phyloP scores from a whole-genome alignment of 1,140 invertebrate species.

The Saccostrea cuccullata region DNA sequence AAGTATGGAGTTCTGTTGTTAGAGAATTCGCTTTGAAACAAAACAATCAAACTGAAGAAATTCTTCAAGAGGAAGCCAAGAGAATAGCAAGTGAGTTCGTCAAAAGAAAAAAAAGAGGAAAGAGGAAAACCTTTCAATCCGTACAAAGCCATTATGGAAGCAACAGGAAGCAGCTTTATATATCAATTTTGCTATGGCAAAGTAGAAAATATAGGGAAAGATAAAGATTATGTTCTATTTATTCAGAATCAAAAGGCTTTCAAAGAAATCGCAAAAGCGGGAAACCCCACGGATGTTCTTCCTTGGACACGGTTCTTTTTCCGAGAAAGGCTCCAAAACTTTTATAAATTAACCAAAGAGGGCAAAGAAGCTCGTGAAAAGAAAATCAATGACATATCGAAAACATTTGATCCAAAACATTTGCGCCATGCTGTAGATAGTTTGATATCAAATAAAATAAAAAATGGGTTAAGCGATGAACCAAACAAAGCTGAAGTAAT shows the following conservation, averaged over 20 bases:
- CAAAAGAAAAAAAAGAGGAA: too few relatives aligned
- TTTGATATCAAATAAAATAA: conserved; percentile 32
- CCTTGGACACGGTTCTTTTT: conserved; percentile 50
- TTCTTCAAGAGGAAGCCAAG: conserved; percentile 50
- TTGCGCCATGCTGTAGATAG: conserved; percentile 48
- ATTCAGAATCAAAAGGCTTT: conserved; percentile 47
- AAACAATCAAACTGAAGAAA: conserved; percentile 53
- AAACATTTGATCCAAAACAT: conserved; percentile 40
- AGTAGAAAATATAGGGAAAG: conserved; percentile 46
- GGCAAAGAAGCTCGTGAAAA: background rate
- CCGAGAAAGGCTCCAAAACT: conserved; percentile 8
- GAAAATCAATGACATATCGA: conserved; percentile 29
- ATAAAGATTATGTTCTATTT: conserved; percentile 42
- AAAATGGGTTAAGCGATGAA: background rate
- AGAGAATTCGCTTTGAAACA: conserved; percentile 38
- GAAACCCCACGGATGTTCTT: conserved; percentile 53
- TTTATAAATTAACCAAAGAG: conserved; percentile 7
- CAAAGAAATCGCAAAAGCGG: conserved; percentile 44
- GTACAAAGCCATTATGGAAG: conserved; percentile 23
- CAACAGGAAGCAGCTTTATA: conserved; percentile 58
- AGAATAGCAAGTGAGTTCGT: conserved; percentile 44
- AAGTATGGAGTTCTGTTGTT: conserved; percentile 55
- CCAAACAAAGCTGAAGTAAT: conserved; percentile 24
- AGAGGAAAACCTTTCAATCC: conserved; percentile 52
- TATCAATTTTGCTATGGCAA: conserved; percentile 57